Percentiles rank a stretch among this genome's conserved stretches.
Evolutionary conservation across 2,113 vertebrate genomes (phyloP).

Genomic region (Alligator mississippiensis): DNA sequence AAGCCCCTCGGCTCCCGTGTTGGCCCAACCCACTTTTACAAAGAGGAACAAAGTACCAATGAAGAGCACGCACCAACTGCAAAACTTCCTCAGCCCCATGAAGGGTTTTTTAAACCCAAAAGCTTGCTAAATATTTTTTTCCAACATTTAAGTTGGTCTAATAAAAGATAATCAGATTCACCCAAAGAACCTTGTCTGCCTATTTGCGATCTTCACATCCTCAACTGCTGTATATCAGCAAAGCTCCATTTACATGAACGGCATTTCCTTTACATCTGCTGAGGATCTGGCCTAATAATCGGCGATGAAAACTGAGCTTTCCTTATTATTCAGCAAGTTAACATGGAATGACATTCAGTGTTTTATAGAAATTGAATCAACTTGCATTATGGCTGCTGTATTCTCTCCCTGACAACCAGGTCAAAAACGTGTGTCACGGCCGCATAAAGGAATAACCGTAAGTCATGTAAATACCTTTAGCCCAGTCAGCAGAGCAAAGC

Average conservation of each 20-base stretch:
- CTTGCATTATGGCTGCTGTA: background rate
- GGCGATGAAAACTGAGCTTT: background rate
- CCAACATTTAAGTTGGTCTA: background rate
- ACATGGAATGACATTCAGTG: background rate
- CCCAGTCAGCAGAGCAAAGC: background rate
- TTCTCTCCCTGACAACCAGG: background rate
- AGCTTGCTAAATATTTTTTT: too few species aligned
- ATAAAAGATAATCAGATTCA: background rate
- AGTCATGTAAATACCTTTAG: background rate
- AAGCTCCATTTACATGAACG: fast-evolving
- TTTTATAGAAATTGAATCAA: background rate
- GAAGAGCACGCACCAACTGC: background rate
- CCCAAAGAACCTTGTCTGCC: too few species aligned
- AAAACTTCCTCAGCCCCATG: fast-evolving
- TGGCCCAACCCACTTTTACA: background rate
- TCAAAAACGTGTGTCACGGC: background rate
- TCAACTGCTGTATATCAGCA: fast-evolving
- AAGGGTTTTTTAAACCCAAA: too few species aligned
- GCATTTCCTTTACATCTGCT: background rate
- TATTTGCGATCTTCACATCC: too few species aligned
- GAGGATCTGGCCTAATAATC: fast-evolving
- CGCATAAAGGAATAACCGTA: background rate
- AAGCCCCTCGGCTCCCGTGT: too few species aligned
- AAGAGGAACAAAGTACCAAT: background rate
- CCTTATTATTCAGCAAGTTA: background rate